phyloP scores from a whole-genome alignment of 2,797 vertebrate genomes.

The Bradypodion ventrale region DNA sequence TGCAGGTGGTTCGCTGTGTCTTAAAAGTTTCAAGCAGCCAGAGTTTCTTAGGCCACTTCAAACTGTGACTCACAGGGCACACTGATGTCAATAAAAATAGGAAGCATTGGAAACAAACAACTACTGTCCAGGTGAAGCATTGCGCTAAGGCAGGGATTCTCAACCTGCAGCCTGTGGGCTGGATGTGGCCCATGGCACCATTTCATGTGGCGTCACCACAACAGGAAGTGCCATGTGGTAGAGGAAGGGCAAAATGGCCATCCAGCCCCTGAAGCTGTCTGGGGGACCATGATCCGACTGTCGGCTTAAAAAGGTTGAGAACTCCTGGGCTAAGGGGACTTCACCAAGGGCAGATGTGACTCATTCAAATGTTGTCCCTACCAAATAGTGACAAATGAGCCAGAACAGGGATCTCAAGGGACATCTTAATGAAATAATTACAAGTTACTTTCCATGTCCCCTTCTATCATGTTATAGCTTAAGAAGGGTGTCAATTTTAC shows the following conservation, averaged over 20 bases:
- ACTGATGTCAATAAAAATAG: constrained; percentile 12
- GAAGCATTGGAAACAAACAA: background rate
- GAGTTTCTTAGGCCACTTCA: background rate
- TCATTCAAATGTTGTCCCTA: background rate
- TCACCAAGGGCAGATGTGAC: constrained; percentile 3
- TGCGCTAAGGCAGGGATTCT: no score
- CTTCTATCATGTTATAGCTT: background rate
- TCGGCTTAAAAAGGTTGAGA: no score
- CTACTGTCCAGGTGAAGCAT: background rate
- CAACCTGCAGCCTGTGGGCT: no score
- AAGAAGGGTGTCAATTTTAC: no score
- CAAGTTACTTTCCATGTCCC: background rate
- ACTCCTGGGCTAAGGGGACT: background rate
- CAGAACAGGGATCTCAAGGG: background rate
- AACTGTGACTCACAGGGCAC: constrained; percentile 13
- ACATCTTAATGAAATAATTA: background rate
- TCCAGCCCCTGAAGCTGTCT: no score
- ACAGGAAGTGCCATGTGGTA: no score
- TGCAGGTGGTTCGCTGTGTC: constrained; percentile 12
- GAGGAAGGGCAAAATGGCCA: no score
- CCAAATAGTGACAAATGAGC: background rate
- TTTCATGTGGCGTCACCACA: no score
- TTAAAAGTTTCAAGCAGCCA: background rate
- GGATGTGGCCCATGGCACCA: no score
- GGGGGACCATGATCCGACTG: no score